phyloP scores from a whole-genome alignment of 2,888 invertebrate species.

The Andrena camellia region DNA sequence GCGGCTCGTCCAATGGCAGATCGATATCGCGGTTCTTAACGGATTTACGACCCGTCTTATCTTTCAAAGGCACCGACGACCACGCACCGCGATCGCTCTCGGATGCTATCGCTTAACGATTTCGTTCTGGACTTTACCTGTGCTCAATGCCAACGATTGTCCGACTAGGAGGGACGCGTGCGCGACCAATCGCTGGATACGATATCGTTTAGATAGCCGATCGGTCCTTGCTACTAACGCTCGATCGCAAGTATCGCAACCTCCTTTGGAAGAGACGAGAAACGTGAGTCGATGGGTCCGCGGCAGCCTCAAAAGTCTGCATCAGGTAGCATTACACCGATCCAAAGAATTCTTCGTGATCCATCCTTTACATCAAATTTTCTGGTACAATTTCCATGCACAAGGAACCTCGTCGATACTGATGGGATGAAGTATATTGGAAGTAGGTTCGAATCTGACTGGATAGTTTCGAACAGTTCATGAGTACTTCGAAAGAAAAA shows the following conservation, averaged over 20 bases:
- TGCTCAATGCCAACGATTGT: slow-evolving; percentile 69
- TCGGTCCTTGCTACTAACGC: slow-evolving; percentile 11
- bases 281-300: not conserved
- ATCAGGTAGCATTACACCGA: not conserved
- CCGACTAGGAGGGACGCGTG: slow-evolving; percentile 40
- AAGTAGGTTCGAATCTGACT: too few species aligned
- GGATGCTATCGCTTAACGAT: slow-evolving; percentile 70
- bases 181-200: slow-evolving; percentile 40
- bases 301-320: not conserved
- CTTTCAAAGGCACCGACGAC: slow-evolving; percentile 73
- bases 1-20: slow-evolving; percentile 67
- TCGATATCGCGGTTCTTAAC: slow-evolving; percentile 72
- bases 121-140: slow-evolving; percentile 69
- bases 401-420: too few species aligned
- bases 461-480: too few species aligned
- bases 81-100: slow-evolving; percentile 63
- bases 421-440: too few species aligned
- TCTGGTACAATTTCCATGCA: too few species aligned
- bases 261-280: slow-evolving; percentile 10
- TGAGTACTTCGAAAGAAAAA: too few species aligned
- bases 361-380: too few species aligned
- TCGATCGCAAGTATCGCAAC: slow-evolving; percentile 9
- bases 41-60: slow-evolving; percentile 75
- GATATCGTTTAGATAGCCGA: slow-evolving; percentile 64
- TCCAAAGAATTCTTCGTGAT: too few species aligned